phyloP scores from a whole-genome alignment of 2,888 invertebrate genomes.

The Leucozona laternaria region DNA sequence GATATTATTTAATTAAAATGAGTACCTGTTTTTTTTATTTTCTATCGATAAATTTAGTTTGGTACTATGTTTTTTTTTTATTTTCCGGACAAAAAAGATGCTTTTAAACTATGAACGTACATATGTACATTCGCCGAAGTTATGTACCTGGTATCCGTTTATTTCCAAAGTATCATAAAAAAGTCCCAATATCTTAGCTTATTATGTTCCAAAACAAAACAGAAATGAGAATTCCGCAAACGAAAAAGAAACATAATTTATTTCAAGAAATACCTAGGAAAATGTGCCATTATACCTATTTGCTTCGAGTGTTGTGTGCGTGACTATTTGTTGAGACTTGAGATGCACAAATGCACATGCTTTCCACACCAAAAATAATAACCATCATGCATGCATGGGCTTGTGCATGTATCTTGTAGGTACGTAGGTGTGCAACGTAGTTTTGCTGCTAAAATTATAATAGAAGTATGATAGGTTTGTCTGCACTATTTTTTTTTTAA shows the following conservation, averaged over 20 bases:
- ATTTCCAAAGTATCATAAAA: neutral
- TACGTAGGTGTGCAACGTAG: neutral
- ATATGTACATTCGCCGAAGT: neutral
- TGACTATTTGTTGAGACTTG: slow-evolving; percentile 37
- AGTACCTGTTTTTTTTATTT: neutral
- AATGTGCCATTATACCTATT: neutral
- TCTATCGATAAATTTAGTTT: neutral
- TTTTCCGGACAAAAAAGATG: neutral
- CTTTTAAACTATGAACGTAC: neutral
- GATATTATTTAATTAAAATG: neutral
- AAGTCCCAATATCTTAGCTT: neutral
- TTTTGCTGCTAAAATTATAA: slow-evolving; percentile 48
- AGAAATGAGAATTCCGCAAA: neutral
- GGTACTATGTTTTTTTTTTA: neutral
- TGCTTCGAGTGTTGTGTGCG: slow-evolving; percentile 36
- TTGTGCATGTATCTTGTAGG: slow-evolving; percentile 9
- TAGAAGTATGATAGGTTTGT: slow-evolving; percentile 59
- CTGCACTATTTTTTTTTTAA: slow-evolving; percentile 29
- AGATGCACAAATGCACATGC: slow-evolving; percentile 28
- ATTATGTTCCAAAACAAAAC: neutral
- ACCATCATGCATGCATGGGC: slow-evolving; percentile 20
- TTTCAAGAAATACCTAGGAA: neutral
- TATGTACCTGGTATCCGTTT: neutral
- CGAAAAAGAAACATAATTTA: neutral
- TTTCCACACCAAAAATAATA: slow-evolving; percentile 49